A percentile compares a stretch with the other conserved stretches of the same genome.
Evolutionary conservation across 2,888 invertebrate genomes (phyloP).

Genomic region (Drosophila meridiana): DNA sequence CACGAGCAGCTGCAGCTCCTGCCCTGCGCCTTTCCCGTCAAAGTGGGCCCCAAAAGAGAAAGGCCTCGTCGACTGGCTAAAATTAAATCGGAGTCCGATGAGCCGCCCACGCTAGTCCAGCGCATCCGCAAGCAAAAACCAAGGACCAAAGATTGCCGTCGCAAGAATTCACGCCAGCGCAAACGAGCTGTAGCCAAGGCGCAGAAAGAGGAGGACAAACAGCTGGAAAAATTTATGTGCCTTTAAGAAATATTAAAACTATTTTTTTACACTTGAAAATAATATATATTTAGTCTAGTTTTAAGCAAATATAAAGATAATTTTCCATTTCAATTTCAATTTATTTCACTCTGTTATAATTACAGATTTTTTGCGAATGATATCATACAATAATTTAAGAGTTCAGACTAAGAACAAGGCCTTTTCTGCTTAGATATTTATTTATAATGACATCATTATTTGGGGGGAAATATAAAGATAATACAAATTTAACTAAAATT

Average conservation of each 20-base stretch:
- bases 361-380: too few species aligned
- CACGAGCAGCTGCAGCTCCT: slow-evolving; percentile 69
- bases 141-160: neutral
- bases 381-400: too few species aligned
- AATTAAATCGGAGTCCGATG: neutral
- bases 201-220: slow-evolving; percentile 4
- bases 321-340: too few species aligned
- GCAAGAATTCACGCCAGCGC: neutral
- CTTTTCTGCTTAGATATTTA: too few species aligned
- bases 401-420: too few species aligned
- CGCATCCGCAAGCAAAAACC: slow-evolving; percentile 1
- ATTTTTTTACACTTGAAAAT: too few species aligned
- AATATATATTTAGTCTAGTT: too few species aligned
- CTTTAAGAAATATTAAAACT: slow-evolving; percentile 17
- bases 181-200: slow-evolving; percentile 15
- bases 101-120: neutral
- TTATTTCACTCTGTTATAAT: too few species aligned
- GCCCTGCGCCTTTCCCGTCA: slow-evolving; percentile 73
- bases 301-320: too few species aligned
- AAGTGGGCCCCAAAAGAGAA: slow-evolving; percentile 3
- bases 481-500: too few species aligned
- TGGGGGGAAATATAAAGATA: too few species aligned
- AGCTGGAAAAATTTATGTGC: slow-evolving; percentile 52
- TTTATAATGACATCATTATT: too few species aligned
- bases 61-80: neutral